Evolutionary conservation across 35 echinoderm and acorn worm genomes (phyloP).

Genomic region (Ophioderma brevispina): DNA sequence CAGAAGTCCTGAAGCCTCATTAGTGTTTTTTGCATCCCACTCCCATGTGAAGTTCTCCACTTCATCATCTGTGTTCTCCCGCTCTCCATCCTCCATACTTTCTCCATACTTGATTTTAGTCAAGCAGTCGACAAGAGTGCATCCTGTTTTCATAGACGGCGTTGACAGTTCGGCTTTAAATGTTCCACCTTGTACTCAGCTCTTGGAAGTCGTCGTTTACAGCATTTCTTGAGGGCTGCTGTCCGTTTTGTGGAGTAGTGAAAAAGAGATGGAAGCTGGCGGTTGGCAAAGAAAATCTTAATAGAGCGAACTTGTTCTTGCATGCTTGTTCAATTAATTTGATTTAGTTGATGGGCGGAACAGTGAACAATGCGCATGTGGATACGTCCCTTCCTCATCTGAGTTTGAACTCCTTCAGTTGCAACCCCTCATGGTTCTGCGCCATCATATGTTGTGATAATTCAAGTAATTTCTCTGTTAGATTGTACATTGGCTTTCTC

Average conservation of each 20-base stretch:
- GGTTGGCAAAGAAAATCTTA: background rate
- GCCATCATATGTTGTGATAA: background rate
- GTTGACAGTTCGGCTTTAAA: background rate
- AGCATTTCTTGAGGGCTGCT: background rate
- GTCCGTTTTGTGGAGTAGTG: background rate
- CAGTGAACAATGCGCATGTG: background rate
- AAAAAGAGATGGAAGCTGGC: background rate
- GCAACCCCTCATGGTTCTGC: background rate
- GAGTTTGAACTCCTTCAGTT: background rate
- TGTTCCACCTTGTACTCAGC: background rate
- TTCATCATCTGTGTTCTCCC: background rate
- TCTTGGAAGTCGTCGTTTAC: background rate
- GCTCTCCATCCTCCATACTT: background rate
- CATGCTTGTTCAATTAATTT: background rate
- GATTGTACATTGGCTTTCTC: background rate
- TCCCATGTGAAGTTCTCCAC: background rate
- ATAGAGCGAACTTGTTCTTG: background rate
- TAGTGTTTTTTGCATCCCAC: background rate
- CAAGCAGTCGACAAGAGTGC: background rate
- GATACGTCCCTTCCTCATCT: background rate
- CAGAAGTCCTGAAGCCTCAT: background rate
- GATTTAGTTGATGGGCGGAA: background rate
- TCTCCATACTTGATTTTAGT: background rate
- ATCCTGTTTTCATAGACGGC: background rate
- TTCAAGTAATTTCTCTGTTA: background rate